Evolutionary conservation across 1,140 invertebrate species (phyloP), one percentile per base, ranked within the genome.

Genomic region (Euwallacea similis): DNA sequence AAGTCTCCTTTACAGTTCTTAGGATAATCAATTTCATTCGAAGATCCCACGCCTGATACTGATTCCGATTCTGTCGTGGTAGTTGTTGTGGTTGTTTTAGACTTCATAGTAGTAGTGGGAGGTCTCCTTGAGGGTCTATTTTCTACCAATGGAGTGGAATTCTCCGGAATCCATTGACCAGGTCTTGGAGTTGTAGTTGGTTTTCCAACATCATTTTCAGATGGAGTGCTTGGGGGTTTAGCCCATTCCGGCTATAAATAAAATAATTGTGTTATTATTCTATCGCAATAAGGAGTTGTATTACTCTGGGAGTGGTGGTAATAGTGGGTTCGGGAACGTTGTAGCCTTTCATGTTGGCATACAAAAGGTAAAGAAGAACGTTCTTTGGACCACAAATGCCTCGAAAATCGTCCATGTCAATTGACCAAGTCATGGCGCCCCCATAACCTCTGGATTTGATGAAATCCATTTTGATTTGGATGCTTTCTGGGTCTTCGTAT

Each of bases 341-440:
- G 77, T 95, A 96, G 56, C 85, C 82, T 62, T 87, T 86, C 88
- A 96, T 90, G 66, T 88, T 88, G 16, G 90, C 84, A 74, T 92
- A 82, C 13, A 96, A 79, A 58, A 93, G 84, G 64, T 89, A 87
- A 73, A 89, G 89, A 0, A 94, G 80, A 0, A 88, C 85, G 78
- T 93, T 93, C 72, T 86, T 85, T 0, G 86, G 82, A 0, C 93
- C 93, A 77, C 93, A 94, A 3, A 92, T 75, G 1, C 91, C 92
- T 60, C 86, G 84, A 76, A 93, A 94, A 76, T 94, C 92, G 66
- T 94, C 92, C 91, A 94, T 93, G 72, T 94, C 93, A 56, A 93
- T 91, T 6, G 93, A 92, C 94, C 94, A 96, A 8, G 88, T 91
- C 94, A 96, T 96, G 0, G 91, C 87, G 6, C 94, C 94, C 0